A percentile compares a stretch with the other conserved stretches of the same genome.
These are phyloP conservation scores for Eilema caniola DNA, from an alignment of 2,888 invertebrate genomes.

Conservation along the genomic window DNA sequence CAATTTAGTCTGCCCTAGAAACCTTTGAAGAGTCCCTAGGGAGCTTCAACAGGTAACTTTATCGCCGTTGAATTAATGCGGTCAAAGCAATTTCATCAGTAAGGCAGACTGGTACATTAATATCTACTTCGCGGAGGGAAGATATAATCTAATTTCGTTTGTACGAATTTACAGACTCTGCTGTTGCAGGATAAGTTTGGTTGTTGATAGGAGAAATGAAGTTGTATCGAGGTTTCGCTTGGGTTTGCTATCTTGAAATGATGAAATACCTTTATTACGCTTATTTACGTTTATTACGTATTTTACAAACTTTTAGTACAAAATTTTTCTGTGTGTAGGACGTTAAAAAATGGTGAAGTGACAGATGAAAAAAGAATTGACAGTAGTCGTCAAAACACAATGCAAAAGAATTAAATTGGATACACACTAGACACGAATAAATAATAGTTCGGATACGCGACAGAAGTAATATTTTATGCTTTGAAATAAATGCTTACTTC, in stretches of 20 bases:
- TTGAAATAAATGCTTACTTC: not conserved
- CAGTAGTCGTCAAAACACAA: too few relatives aligned
- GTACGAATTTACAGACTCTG: conserved; percentile 29
- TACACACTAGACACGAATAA: too few relatives aligned
- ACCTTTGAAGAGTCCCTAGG: conserved; percentile 70
- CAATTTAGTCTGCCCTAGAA: conserved; percentile 72
- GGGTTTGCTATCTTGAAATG: too few relatives aligned
- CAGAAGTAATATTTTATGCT: not conserved
- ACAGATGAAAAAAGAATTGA: too few relatives aligned
- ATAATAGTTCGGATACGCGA: too few relatives aligned
- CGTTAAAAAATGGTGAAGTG: too few relatives aligned
- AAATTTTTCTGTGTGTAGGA: too few relatives aligned
- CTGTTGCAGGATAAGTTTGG: conserved; percentile 27
- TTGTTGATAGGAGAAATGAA: not conserved
- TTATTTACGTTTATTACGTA: too few relatives aligned
- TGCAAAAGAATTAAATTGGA: too few relatives aligned
- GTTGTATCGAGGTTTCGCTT: too few relatives aligned
- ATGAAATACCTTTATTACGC: too few relatives aligned
- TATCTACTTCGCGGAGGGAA: conserved; percentile 62
- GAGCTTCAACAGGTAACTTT: conserved; percentile 79
- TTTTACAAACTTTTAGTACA: too few relatives aligned
- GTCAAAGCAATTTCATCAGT: conserved; percentile 73
- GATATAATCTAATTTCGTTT: conserved; percentile 61
- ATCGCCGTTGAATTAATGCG: conserved; percentile 74
- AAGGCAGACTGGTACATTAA: conserved; percentile 64